phyloP scores from a whole-genome alignment of 2,113 vertebrate genomes.

The Sarotherodon lohbergeri region DNA sequence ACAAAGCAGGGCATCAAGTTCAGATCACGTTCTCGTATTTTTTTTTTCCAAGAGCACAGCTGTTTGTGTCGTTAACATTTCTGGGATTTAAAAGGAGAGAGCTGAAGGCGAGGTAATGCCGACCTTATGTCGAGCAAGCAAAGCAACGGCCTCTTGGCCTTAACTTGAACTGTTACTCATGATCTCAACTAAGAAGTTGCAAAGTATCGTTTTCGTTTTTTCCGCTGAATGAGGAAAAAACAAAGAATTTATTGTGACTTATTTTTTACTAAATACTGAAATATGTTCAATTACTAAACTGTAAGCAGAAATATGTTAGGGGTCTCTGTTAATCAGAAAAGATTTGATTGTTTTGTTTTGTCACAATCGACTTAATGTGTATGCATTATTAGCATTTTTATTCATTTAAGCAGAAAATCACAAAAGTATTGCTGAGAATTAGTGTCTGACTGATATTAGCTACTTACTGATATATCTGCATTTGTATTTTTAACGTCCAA shows the following conservation, averaged over 20 bases:
- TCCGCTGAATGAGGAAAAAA: not conserved
- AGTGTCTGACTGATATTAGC: not conserved
- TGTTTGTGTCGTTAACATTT: conserved; percentile 10
- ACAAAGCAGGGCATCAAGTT: not conserved
- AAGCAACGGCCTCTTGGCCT: not conserved
- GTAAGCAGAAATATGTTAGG: not conserved
- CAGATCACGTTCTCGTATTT: not conserved
- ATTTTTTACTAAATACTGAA: not conserved
- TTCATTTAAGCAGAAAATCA: not conserved
- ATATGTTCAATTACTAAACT: not conserved
- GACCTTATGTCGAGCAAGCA: not conserved
- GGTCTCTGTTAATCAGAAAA: not conserved
- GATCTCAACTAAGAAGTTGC: not conserved
- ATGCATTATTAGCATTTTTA: not conserved
- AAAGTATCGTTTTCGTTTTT: not conserved
- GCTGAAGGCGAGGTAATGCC: not conserved
- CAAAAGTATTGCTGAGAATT: not conserved
- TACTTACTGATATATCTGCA: not conserved
- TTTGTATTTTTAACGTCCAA: not conserved
- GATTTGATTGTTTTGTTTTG: not conserved
- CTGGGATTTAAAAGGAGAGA: not conserved
- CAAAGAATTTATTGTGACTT: not conserved
- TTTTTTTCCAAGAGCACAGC: not conserved
- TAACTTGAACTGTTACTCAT: not conserved
- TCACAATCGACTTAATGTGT: not conserved